These are phyloP conservation scores for Terrapene triunguis DNA, from an alignment of 2,113 vertebrate species.

Conservation along the genomic window DNA sequence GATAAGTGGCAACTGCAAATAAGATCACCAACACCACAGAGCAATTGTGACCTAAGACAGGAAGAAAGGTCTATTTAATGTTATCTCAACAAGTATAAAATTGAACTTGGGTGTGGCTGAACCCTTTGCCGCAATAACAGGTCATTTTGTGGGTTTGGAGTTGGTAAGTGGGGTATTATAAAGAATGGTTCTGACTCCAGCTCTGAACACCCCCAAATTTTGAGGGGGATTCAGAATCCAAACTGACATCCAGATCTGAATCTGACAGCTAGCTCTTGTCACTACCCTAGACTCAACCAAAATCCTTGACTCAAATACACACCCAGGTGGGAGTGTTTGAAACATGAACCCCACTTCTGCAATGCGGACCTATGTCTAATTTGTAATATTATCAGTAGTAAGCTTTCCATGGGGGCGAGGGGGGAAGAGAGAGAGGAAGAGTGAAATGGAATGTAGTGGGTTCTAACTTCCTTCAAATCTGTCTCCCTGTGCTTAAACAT, in stretches of 20 bases:
- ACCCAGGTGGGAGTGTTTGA: neutral
- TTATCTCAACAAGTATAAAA: conserved; percentile 55
- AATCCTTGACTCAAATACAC: neutral
- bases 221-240: conserved; percentile 2
- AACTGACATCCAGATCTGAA: conserved; percentile 42
- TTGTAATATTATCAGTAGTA: conserved; percentile 34
- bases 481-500: conserved; percentile 2
- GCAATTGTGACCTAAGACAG: neutral
- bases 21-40: conserved; percentile 1
- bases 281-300: conserved; percentile 33
- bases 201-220: conserved; percentile 61
- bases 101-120: conserved; percentile 35
- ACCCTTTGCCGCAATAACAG: conserved; percentile 1
- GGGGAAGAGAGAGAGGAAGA: conserved; percentile 6
- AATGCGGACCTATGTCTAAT: conserved; percentile 42
- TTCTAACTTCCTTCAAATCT: conserved; percentile 3
- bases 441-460: neutral
- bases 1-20: neutral
- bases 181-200: conserved; percentile 47
- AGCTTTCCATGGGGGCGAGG: neutral
- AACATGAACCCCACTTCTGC: neutral
- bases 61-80: conserved; percentile 64
- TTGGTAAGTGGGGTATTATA: neutral
- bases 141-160: neutral
- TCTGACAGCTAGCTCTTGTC: conserved; percentile 50